phyloP scores from a whole-genome alignment of 2,113 vertebrate genomes.

The Dipodomys merriami region DNA sequence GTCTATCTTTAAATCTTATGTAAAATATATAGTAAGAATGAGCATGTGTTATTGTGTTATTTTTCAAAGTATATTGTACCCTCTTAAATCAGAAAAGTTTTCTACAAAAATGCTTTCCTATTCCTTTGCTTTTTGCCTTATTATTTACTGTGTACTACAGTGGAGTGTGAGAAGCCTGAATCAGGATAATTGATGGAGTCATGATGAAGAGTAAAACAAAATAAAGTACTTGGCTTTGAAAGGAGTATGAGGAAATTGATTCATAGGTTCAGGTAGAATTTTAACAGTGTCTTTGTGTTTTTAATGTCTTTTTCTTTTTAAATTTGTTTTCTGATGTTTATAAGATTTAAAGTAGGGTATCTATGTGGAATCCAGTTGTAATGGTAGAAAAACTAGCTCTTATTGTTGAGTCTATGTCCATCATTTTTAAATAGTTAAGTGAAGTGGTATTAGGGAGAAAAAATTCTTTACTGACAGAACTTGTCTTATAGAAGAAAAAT shows the following conservation, averaged over 20 bases:
- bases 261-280: slow-evolving; percentile 33
- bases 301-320: not conserved
- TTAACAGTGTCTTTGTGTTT: slow-evolving; percentile 30
- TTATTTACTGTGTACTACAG: slow-evolving; percentile 17
- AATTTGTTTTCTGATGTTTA: not conserved
- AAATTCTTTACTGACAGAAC: slow-evolving; percentile 10
- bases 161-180: slow-evolving; percentile 3
- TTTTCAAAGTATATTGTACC: not conserved
- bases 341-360: not conserved
- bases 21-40: not conserved
- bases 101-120: slow-evolving; percentile 8
- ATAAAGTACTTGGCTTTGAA: slow-evolving; percentile 40
- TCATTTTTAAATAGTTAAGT: not conserved
- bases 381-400: not conserved
- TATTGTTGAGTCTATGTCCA: not conserved
- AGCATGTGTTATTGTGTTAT: not conserved
- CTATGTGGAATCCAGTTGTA: not conserved
- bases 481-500: not conserved
- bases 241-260: slow-evolving; percentile 43
- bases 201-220: not conserved
- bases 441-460: not conserved
- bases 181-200: slow-evolving; percentile 19
- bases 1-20: no score
- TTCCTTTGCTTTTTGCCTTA: slow-evolving; percentile 35
- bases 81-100: slow-evolving; percentile 12